A percentile compares a stretch with the other conserved stretches of the same genome.
Conservation (phyloP, 1,140 invertebrate species). For the Macrocentrus cingulum region DNA sequence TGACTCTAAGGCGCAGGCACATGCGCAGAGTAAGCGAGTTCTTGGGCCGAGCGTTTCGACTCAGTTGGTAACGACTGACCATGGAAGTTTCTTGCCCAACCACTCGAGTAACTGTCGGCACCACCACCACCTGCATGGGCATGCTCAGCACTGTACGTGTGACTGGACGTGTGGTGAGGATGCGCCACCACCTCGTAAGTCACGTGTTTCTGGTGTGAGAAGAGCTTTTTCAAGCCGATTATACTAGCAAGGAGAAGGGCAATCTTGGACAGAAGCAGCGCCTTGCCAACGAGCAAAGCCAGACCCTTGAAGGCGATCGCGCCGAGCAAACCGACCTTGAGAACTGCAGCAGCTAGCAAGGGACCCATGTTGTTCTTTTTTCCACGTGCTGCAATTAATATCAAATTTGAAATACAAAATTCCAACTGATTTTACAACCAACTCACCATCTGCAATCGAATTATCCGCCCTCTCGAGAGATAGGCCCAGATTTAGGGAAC, state of each 20-base stretch:
- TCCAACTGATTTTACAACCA: not conserved
- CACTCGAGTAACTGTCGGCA: constrained; percentile 61
- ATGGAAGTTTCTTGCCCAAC: constrained; percentile 65
- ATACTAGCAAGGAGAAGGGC: constrained; percentile 76
- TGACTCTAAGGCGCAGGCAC: constrained; percentile 34
- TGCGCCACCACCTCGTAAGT: constrained; percentile 74
- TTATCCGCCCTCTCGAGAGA: constrained; percentile 67
- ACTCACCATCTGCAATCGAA: constrained; percentile 51
- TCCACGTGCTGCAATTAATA: constrained; percentile 60
- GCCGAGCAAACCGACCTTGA: constrained; percentile 78
- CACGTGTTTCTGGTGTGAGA: constrained; percentile 73
- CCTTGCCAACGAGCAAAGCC: constrained; percentile 80
- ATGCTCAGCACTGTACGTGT: constrained; percentile 52
- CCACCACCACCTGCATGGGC: constrained; percentile 42
- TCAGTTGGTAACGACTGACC: constrained; percentile 49
- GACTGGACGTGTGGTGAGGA: constrained; percentile 63
- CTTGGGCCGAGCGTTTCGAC: constrained; percentile 60
- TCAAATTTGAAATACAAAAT: not conserved
- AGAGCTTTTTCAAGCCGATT: constrained; percentile 79
- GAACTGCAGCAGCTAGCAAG: constrained; percentile 71
- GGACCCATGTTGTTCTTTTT: constrained; percentile 76
- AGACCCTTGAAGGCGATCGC: constrained; percentile 78
- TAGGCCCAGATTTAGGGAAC: constrained; percentile 71
- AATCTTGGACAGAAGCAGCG: constrained; percentile 78
- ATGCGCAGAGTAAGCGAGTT: constrained; percentile 68